phyloP scores from a whole-genome alignment of 2,888 invertebrate genomes.

The Pandemis cinnamomeana region DNA sequence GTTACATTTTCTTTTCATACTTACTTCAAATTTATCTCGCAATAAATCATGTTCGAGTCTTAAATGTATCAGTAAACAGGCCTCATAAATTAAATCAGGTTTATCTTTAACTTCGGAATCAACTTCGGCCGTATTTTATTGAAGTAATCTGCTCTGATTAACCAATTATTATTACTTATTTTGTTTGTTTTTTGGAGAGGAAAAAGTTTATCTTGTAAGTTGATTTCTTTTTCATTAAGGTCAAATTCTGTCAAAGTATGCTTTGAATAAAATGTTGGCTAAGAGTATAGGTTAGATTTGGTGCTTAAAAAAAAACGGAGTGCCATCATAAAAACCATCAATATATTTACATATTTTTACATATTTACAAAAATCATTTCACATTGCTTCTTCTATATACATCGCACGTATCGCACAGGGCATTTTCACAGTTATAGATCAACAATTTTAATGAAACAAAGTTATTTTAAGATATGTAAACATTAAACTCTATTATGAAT shows the following conservation, averaged over 20 bases:
- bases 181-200: neutral
- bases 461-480: conserved; percentile 60
- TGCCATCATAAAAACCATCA: conserved; percentile 82
- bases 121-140: conserved; percentile 31
- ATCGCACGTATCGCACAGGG: conserved; percentile 28
- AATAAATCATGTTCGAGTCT: neutral
- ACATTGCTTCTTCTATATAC: conserved; percentile 38
- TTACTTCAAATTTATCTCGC: neutral
- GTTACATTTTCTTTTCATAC: neutral
- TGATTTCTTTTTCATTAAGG: conserved; percentile 5
- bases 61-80: conserved; percentile 9
- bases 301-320: conserved; percentile 59
- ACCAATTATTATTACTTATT: conserved; percentile 12
- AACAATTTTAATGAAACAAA: conserved; percentile 39
- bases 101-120: conserved; percentile 24
- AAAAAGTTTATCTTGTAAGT: conserved; percentile 1
- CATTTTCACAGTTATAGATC: conserved; percentile 43
- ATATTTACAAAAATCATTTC: conserved; percentile 64
- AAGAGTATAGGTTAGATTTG: neutral
- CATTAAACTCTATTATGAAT: conserved; percentile 48
- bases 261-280: conserved; percentile 14
- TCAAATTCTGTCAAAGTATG: neutral
- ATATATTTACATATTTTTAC: conserved; percentile 75
- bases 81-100: conserved; percentile 21
- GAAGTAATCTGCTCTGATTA: conserved; percentile 21